Base-by-base conservation (phyloP, 1,140 invertebrate genomes). In the Oscheius sp. region DNA sequence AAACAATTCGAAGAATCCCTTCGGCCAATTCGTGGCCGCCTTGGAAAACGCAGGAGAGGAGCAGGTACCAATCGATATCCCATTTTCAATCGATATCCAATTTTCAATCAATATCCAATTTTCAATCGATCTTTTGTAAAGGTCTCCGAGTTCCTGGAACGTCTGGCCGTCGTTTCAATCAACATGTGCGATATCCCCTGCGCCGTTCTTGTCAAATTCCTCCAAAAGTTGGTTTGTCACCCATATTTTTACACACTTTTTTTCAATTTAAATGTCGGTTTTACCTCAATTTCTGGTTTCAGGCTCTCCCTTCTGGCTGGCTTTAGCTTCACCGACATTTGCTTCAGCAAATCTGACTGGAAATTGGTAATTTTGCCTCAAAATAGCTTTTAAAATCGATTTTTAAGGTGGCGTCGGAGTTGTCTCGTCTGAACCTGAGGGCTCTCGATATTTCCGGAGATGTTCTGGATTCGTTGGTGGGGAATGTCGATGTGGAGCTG, bases 1-100 rank as follows among this genome's bases (percentile, higher is more conserved):
- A 13, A 38, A 42, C 32, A 38, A 38, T n/a, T 28, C 45, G 20
- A 69, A 28, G 61, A 69, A 70, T 70, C 68, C 68, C 1, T 61
- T 63, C 36, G 59, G 49, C 18, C 26, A 64, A 18, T 46, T 70
- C 10, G 26, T 70, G 1, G 13, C 62, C 1, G 38, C 36, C 3
- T 23, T 70, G 20, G 23, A 63, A 26, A 29, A 36, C 15, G 28
- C 29, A 23, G 31, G 49, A 4, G 13, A 61, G 20, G 58, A 61
- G 32, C n/a, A 62, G 23, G 68, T 69, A 58, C n/a, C n/a, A n/a
- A n/a, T n/a, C n/a, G n/a, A n/a, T n/a, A n/a, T n/a, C n/a, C n/a
- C n/a, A n/a, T n/a, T n/a, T n/a, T n/a, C n/a, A n/a, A n/a, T n/a
- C n/a, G n/a, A n/a, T n/a, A n/a, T n/a, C n/a, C n/a, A n/a, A n/a